Conservation (phyloP, 2,888 invertebrate species). For the Drosophila subsilvestris region DNA sequence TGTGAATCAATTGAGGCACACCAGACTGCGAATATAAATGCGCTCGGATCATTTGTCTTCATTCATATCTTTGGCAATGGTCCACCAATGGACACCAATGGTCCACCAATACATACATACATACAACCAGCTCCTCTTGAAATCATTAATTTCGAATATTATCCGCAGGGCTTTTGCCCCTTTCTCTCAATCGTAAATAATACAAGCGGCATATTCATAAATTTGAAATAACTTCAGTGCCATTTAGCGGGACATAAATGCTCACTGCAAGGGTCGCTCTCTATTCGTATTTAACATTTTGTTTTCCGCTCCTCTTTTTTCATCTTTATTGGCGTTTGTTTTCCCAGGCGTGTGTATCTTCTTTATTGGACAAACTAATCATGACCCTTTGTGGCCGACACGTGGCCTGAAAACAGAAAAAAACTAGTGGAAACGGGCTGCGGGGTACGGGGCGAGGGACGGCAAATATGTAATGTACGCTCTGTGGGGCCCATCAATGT, state of each 20-base stretch:
- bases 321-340: conserved; percentile 29
- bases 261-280: neutral
- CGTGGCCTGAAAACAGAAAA: conserved; percentile 68
- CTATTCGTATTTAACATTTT: conserved; percentile 32
- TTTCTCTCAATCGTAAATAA: conserved; percentile 26
- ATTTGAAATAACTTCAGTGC: conserved; percentile 51
- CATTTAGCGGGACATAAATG: conserved; percentile 45
- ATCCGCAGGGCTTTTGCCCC: conserved; percentile 18
- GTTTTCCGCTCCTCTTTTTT: conserved; percentile 11
- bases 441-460: conserved; percentile 4
- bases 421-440: conserved; percentile 33
- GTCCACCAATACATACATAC: conserved; percentile 12
- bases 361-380: conserved; percentile 71
- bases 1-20: neutral
- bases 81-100: conserved; percentile 24
- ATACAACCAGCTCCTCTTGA: conserved; percentile 17
- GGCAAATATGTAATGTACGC: conserved; percentile 62
- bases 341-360: conserved; percentile 15
- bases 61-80: neutral
- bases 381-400: conserved; percentile 75
- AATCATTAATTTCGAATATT: conserved; percentile 44
- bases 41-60: conserved; percentile 39
- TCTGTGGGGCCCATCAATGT: conserved; percentile 13
- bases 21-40: conserved; percentile 23
- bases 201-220: conserved; percentile 43